Evolutionary conservation across 2,113 vertebrate species (phyloP).

Genomic region (Bagarius yarrelli): DNA sequence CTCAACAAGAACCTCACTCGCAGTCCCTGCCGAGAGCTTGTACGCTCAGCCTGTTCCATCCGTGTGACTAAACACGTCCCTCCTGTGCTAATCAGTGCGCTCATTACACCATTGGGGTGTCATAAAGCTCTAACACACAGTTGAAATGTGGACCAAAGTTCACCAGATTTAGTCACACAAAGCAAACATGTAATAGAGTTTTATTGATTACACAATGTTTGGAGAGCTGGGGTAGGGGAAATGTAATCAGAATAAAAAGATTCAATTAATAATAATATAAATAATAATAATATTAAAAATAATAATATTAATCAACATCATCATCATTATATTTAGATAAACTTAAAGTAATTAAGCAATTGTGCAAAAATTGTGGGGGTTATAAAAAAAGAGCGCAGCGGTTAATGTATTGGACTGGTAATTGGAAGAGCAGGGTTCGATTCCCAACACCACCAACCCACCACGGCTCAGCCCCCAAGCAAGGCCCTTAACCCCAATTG

Average conservation of each 20-base stretch:
- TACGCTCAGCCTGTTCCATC: conserved; percentile 15
- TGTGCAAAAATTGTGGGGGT: no score
- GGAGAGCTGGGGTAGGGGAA: background rate
- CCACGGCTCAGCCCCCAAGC: no score
- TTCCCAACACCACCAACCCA: no score
- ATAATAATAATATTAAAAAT: no score
- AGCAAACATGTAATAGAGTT: conserved; percentile 1
- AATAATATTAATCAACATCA: no score
- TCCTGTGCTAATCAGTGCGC: conserved; percentile 33
- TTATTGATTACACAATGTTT: conserved; percentile 15
- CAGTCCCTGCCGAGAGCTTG: conserved; percentile 32
- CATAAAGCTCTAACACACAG: conserved; percentile 28
- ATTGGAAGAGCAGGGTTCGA: no score
- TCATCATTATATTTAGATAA: no score
- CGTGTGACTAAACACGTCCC: conserved; percentile 39
- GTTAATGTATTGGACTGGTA: no score
- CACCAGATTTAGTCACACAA: conserved; percentile 9
- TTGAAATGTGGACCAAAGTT: conserved; percentile 36
- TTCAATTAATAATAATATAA: background rate
- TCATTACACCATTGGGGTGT: conserved; percentile 25
- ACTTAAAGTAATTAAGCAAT: no score
- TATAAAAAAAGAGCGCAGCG: no score
- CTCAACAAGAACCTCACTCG: conserved; percentile 34
- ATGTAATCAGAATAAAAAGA: background rate
- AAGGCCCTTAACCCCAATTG: no score